Base-by-base conservation (phyloP, 2,888 invertebrate genomes). In the Galeopsomyia nigrocyanea region DNA sequence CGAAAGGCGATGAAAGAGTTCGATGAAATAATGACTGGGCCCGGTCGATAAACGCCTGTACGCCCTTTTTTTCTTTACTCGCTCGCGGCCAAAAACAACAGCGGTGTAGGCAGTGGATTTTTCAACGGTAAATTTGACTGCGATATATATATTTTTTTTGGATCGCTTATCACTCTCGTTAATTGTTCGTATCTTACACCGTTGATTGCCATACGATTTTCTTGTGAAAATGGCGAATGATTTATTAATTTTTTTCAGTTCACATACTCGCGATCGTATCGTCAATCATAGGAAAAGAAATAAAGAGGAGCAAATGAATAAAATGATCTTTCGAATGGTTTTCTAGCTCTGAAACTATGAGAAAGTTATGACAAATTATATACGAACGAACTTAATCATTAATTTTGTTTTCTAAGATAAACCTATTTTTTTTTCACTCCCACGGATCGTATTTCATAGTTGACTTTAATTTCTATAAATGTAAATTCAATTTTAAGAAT, bases 21-120 rank as follows among this genome's bases (percentile, higher is more conserved):
- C 80, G 84, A 84, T 82, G 82, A 80, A 83, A 82, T 85, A 85
- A 85, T 85, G 82, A 84, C 78, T 80, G 83, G 80, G 82, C 79
- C 80, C 77, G 77, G 77, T 77, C 81, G 81, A 84, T 84, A 82
- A 83, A 84, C 80, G 81, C 81, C 26, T 26, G 26, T 80, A 78
- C 80, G 80, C 79, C 79, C 80, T 55, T 66, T 31, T 55, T 66
- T 31, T 3, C 22, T 19, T 53, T 17, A 9, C 17, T 53, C n/a
- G 26, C 65, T 56, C 61, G 55, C 60, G 49, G n/a, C 60, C 55
- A 61, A 22, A 16, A 58, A 47, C 68, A 49, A 64, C 58, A 62
- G 63, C 53, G 19, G 61, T 64, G 63, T 21, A 70, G 75, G 75
- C 68, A 75, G 78, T 76, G 78, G 79, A 78, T 77, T 77, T 70